Evolutionary conservation across 2,888 invertebrate species (phyloP).

Genomic region (Pristionchus exspectatus): DNA sequence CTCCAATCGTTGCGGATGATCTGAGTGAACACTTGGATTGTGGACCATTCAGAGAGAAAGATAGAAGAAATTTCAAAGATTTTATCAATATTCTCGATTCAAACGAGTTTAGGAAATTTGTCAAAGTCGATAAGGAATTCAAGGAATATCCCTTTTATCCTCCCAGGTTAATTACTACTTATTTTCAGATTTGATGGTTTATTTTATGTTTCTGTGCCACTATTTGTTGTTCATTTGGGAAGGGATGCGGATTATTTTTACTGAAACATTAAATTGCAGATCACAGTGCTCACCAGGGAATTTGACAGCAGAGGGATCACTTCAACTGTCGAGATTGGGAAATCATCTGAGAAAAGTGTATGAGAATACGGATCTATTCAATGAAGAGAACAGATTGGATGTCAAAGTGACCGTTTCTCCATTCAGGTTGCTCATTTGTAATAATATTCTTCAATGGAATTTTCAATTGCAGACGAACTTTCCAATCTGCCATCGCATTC

Average conservation of each 20-base stretch:
- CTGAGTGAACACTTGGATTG: background rate
- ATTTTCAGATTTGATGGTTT: background rate
- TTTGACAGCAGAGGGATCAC: slow-evolving; percentile 88
- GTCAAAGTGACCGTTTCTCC: background rate
- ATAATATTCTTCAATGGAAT: too few relatives aligned
- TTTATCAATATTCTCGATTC: slow-evolving; percentile 20
- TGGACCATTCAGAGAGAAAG: slow-evolving; percentile 27
- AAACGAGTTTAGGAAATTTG: background rate
- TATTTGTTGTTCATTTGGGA: too few relatives aligned
- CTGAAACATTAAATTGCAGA: slow-evolving; percentile 55
- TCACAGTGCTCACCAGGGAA: slow-evolving; percentile 81
- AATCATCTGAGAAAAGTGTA: slow-evolving; percentile 82
- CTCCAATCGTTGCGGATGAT: slow-evolving; percentile 58
- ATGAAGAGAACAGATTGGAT: slow-evolving; percentile 3
- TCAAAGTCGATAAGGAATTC: slow-evolving; percentile 43
- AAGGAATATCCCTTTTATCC: slow-evolving; percentile 5
- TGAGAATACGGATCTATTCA: slow-evolving; percentile 66
- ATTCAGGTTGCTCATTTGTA: background rate
- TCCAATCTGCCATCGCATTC: slow-evolving; percentile 91
- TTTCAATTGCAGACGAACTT: slow-evolving; percentile 84
- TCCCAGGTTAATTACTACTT: background rate
- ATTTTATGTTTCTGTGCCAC: too few relatives aligned
- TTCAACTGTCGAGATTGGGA: slow-evolving; percentile 90
- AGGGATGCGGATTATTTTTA: too few relatives aligned
- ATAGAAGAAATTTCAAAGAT: slow-evolving; percentile 40